Percentiles rank a stretch among this genome's conserved stretches.
Evolutionary conservation across 2,888 invertebrate species (phyloP).

Genomic region (Argynnis bischoffii): DNA sequence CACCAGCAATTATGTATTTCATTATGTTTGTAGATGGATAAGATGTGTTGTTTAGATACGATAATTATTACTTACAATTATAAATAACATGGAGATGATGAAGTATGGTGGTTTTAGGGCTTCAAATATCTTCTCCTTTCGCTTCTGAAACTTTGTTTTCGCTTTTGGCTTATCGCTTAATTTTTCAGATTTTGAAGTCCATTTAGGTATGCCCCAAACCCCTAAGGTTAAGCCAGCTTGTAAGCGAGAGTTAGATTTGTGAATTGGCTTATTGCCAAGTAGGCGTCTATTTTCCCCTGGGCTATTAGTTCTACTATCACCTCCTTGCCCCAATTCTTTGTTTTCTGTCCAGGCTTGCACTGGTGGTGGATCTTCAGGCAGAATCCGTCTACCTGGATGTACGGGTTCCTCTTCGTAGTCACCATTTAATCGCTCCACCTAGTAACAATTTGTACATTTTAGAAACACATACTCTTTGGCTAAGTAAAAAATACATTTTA

Average conservation of each 20-base stretch:
- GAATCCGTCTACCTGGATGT: conserved; percentile 55
- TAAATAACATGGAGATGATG: conserved; percentile 64
- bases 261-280: conserved; percentile 45
- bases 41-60: no score
- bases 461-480: no score
- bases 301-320: conserved; percentile 49
- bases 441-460: not conserved
- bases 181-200: conserved; percentile 42
- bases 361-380: conserved; percentile 53
- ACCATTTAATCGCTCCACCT: conserved; percentile 49
- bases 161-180: conserved; percentile 36
- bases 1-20: not conserved
- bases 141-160: conserved; percentile 62
- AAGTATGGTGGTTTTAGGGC: conserved; percentile 69
- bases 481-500: no score
- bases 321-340: conserved; percentile 50
- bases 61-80: conserved; percentile 60
- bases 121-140: conserved; percentile 62
- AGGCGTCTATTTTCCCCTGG: conserved; percentile 63
- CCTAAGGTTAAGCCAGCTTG: conserved; percentile 64
- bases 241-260: conserved; percentile 48
- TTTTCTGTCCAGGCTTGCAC: conserved; percentile 64
- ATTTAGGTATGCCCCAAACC: conserved; percentile 47
- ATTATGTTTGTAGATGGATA: not conserved
- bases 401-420: conserved; percentile 45